Base-by-base conservation (phyloP, 2,888 invertebrate species). In the Isoperla grammatica region DNA sequence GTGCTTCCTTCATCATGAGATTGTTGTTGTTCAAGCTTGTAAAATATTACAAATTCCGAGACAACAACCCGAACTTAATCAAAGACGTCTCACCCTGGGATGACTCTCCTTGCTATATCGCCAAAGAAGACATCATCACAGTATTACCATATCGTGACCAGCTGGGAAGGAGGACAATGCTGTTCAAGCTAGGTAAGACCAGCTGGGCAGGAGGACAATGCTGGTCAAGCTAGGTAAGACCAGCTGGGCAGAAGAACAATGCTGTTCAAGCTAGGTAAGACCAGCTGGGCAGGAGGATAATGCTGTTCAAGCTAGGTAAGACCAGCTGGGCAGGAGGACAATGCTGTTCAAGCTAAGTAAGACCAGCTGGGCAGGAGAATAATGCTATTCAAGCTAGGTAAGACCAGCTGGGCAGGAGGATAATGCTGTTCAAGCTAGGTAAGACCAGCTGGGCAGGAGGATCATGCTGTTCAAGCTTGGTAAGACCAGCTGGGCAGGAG, bases 81-180 rank as follows among this genome's bases (percentile, higher is more conserved):
- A 81, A 84, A 61, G 81, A 84, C 63, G 80, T 90, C 0, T 81
- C 81, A 61, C 86, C 88, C 0, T 65, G 83, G 57, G 39, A 20
- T 3, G 53, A 39, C 2, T 79, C 85, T 46, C 73, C 90, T 65
- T 75, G 78, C 29, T 76, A 74, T 60, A 78, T 90, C 8, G 88
- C 87, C 0, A 85, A 87, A 15, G 79, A 84, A 8, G 79, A 84
- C 63, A 77, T 90, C 2, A 76, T 90, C 45, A 79, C 84, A 0
- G 88, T 88, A 2, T 85, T 88, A 0, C 88, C 88, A 0, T 89
- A 90, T 69, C 79, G 84, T 29, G 90, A 89, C 65, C 87, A 88
- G 70, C 80, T 81, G 61, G 90, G 88, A 2, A 78, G 86, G 61
- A 78, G 90, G 55, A 78, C 89, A 65, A 78, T 88, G 68, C 76